A percentile compares a stretch with the other conserved stretches of the same genome.
Evolutionary conservation across 2,797 vertebrate genomes (phyloP).

Genomic region (Pangasius mekongensis): DNA sequence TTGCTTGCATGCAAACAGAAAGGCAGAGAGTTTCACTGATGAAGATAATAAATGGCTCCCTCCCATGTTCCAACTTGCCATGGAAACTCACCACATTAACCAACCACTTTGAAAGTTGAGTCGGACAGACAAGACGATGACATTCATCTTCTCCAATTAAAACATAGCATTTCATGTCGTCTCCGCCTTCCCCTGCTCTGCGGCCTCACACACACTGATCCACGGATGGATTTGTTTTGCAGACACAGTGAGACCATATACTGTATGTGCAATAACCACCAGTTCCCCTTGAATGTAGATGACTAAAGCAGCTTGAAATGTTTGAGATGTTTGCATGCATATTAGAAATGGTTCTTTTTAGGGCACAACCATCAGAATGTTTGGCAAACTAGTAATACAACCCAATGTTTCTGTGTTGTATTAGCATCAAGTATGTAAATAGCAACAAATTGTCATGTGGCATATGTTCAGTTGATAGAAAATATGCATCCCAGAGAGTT

Average conservation of each 20-base stretch:
- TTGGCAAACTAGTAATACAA: slow-evolving; percentile 48
- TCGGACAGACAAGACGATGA: slow-evolving; percentile 76
- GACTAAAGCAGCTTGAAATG: slow-evolving; percentile 69
- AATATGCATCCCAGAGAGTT: slow-evolving; percentile 11
- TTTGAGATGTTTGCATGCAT: slow-evolving; percentile 66
- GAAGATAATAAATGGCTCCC: slow-evolving; percentile 76
- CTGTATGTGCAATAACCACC: slow-evolving; percentile 72
- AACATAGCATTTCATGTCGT: slow-evolving; percentile 76
- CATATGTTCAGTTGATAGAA: slow-evolving; percentile 43
- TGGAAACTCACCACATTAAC: slow-evolving; percentile 80
- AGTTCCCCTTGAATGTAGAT: slow-evolving; percentile 76
- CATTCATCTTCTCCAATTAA: slow-evolving; percentile 77
- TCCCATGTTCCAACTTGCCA: slow-evolving; percentile 75
- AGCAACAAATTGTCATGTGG: slow-evolving; percentile 55
- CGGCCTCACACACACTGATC: slow-evolving; percentile 63
- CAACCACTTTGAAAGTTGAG: slow-evolving; percentile 69
- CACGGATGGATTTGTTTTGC: slow-evolving; percentile 61
- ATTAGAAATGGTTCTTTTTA: slow-evolving; percentile 64
- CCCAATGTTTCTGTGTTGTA: slow-evolving; percentile 56
- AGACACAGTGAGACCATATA: slow-evolving; percentile 59
- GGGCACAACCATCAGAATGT: slow-evolving; percentile 46
- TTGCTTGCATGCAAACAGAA: slow-evolving; percentile 68
- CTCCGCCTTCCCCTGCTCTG: slow-evolving; percentile 31
- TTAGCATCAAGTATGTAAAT: slow-evolving; percentile 59
- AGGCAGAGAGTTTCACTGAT: slow-evolving; percentile 70